Base-by-base conservation (phyloP, 2,888 invertebrate genomes). In the Troglohyphantes excavatus region DNA sequence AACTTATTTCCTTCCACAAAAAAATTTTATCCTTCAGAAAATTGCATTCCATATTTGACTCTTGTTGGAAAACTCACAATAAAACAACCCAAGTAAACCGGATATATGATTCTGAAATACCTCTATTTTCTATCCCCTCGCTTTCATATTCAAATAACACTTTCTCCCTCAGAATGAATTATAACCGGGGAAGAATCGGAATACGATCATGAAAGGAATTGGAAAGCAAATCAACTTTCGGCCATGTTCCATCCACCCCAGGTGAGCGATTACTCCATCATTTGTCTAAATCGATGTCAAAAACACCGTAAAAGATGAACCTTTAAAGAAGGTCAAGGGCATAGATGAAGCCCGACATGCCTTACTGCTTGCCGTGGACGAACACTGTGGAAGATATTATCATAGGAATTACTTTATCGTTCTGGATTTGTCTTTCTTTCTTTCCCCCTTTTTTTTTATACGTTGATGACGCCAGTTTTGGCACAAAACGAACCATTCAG, bases 281-380 rank as follows among this genome's bases (percentile, higher is more conserved):
- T 23, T 23, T 65, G 29, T 23, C 46, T n/a, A 23, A 79, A 29
- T 53, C 46, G 65, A 68, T 68, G 67, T 81, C 68, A 68, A 68
- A 81, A 81, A 81, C 81, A 68, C 53, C 21, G 53, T 65, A 65
- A 78, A 78, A 43, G 13, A 67, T 65, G 73, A 81, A 81, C 79
- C 53, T 39, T 85, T 29, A n/a, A 53, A 67, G 46, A 83, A 84
- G 84, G 84, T 85, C 84, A 85, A 85, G 84, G 75, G 76, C 75
- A 76, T 23, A 19, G 11, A 23, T 29, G n/a, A 9, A 76, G 17
- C 11, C 17, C 29, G 63, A 43, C 65, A 26, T 73, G 63, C 72
- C 19, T 83, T 43, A 29, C 21, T 73, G 73, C 73, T 13, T 23
- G 17, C 63, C 17, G 11, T 21, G 29, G 59, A 27, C 43, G 23